Conservation (phyloP, 92 coral and sea anemone genomes). For the Pocillopora meandrina region DNA sequence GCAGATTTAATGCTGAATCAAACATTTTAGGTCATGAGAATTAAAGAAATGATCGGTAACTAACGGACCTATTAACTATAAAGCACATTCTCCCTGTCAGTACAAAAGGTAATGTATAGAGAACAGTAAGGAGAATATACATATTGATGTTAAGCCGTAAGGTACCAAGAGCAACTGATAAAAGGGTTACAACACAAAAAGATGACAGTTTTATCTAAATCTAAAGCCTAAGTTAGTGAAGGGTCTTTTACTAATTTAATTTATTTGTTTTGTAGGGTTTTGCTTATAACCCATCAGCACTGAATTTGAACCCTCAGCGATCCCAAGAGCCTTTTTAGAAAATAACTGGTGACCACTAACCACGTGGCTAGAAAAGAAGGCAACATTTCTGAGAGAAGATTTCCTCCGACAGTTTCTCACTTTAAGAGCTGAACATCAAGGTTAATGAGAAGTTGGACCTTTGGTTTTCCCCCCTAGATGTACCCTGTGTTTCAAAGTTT, state of each 20-base stretch:
- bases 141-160: too few species aligned
- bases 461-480: neutral
- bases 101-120: too few species aligned
- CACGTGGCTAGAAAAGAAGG: neutral
- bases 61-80: too few species aligned
- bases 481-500: neutral
- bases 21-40: too few species aligned
- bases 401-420: neutral
- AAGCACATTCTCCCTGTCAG: too few species aligned
- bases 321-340: slow-evolving; percentile 4
- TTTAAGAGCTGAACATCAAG: neutral
- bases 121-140: too few species aligned
- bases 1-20: too few species aligned
- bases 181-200: too few species aligned
- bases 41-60: too few species aligned
- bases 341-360: neutral
- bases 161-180: too few species aligned
- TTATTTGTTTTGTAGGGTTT: slow-evolving; percentile 5
- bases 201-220: neutral
- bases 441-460: neutral
- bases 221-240: too few species aligned
- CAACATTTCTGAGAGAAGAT: neutral
- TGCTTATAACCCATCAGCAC: neutral
- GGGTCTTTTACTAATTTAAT: too few species aligned
- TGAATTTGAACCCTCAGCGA: slow-evolving; percentile 1